Percentiles rank a stretch among this genome's conserved stretches.
Evolutionary conservation across 1,140 invertebrate genomes (phyloP).

Genomic region (Hyposmocoma kahamanoa): DNA sequence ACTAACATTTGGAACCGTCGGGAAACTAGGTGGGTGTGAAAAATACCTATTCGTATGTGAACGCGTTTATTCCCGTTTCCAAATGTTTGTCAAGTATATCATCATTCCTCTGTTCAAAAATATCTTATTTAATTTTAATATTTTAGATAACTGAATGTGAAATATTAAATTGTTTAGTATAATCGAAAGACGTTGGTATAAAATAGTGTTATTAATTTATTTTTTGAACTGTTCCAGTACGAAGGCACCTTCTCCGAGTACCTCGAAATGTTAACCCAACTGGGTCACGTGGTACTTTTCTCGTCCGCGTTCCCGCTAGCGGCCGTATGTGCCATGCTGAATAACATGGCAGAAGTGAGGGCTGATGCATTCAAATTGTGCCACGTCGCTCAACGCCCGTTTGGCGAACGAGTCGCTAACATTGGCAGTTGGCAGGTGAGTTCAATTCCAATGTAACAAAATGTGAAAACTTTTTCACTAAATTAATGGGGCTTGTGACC

Average conservation of each 20-base stretch:
- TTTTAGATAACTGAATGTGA: too few species aligned
- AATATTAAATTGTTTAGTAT: too few species aligned
- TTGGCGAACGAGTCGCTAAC: conserved; percentile 91
- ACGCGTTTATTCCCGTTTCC: too few species aligned
- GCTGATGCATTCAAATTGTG: conserved; percentile 98
- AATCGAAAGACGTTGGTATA: too few species aligned
- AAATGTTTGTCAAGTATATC: too few species aligned
- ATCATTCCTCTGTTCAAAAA: too few species aligned
- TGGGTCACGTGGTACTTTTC: conserved; percentile 97
- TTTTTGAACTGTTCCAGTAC: conserved; percentile 78
- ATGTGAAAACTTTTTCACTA: neutral
- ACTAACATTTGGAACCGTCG: too few species aligned
- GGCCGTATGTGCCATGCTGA: conserved; percentile 92
- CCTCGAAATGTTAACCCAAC: conserved; percentile 97
- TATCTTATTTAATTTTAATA: too few species aligned
- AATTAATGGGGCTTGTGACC: neutral
- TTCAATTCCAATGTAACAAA: neutral
- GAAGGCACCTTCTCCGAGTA: conserved; percentile 97
- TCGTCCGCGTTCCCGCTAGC: conserved; percentile 97
- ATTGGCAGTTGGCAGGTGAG: conserved; percentile 97
- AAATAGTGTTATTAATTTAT: too few species aligned
- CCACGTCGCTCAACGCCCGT: conserved; percentile 94
- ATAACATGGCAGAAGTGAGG: conserved; percentile 95
- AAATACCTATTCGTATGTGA: too few species aligned
- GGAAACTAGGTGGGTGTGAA: too few species aligned